Evolutionary conservation across 2,888 invertebrate species (phyloP).

Genomic region (Pristionchus exspectatus): DNA sequence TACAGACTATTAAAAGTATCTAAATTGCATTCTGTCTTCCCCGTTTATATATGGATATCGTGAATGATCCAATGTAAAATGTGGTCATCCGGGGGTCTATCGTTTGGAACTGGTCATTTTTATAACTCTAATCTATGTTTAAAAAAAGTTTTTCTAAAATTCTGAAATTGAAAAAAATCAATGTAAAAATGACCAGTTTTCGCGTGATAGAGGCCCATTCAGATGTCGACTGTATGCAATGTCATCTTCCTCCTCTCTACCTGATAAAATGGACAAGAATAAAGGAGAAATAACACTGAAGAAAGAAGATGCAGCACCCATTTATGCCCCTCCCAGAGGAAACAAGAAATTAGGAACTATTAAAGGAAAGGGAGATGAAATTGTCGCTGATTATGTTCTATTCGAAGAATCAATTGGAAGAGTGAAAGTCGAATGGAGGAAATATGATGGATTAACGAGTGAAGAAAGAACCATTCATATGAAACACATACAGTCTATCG

Average conservation of each 20-base stretch:
- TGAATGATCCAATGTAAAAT: background rate
- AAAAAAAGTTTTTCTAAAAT: background rate
- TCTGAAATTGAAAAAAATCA: background rate
- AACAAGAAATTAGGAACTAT: slow-evolving; percentile 64
- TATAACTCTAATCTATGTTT: background rate
- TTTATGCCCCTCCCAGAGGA: slow-evolving; percentile 70
- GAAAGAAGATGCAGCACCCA: slow-evolving; percentile 63
- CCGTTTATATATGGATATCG: background rate
- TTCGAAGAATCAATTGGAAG: slow-evolving; percentile 75
- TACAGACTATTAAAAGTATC: background rate
- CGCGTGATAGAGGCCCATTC: background rate
- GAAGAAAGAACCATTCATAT: slow-evolving; percentile 74
- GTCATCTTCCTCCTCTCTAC: background rate
- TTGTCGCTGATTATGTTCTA: slow-evolving; percentile 75
- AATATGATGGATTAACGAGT: slow-evolving; percentile 71
- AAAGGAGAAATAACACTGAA: background rate
- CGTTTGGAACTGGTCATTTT: background rate
- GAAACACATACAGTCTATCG: slow-evolving; percentile 74
- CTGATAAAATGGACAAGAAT: background rate
- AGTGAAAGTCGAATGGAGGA: slow-evolving; percentile 67
- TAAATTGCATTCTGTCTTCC: background rate
- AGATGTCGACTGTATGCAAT: background rate
- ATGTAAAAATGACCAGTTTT: background rate
- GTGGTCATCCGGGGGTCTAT: background rate
- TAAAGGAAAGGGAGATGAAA: slow-evolving; percentile 67